Evolutionary conservation across 2,888 invertebrate species (phyloP).

Genomic region (Nephrotoma guestfalica): DNA sequence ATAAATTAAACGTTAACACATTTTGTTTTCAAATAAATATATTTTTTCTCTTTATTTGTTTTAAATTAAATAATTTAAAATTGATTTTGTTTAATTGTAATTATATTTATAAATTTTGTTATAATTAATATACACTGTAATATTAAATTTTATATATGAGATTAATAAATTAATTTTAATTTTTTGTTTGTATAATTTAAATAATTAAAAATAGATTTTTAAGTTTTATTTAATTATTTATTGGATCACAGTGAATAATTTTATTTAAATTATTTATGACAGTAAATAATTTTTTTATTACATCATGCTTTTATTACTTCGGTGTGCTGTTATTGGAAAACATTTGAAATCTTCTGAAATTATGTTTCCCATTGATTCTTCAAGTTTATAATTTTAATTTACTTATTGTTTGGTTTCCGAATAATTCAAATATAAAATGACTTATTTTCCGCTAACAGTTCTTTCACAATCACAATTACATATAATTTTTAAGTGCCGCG

Average conservation of each 20-base stretch:
- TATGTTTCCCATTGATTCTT: too few species aligned
- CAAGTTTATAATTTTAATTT: too few species aligned
- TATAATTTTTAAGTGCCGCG: too few species aligned
- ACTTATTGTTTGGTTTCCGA: neutral
- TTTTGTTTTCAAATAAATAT: neutral
- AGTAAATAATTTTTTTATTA: neutral
- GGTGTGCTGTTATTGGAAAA: too few species aligned
- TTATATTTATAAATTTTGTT: too few species aligned
- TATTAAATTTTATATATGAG: neutral
- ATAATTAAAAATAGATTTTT: neutral
- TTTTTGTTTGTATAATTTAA: neutral
- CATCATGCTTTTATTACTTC: neutral
- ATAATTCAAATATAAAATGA: neutral
- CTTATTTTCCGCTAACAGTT: neutral
- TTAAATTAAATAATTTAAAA: neutral
- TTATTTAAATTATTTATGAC: neutral
- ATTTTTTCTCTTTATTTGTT: neutral
- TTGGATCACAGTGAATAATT: neutral
- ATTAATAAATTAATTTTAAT: neutral
- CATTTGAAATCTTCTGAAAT: too few species aligned
- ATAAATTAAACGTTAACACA: neutral
- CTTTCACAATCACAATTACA: neutral
- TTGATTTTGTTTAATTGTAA: neutral
- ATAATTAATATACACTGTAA: neutral
- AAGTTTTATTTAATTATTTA: neutral